Evolutionary conservation across 2,888 invertebrate genomes (phyloP), one percentile per base, ranked within the genome.

Genomic region (Campoletis raptor): DNA sequence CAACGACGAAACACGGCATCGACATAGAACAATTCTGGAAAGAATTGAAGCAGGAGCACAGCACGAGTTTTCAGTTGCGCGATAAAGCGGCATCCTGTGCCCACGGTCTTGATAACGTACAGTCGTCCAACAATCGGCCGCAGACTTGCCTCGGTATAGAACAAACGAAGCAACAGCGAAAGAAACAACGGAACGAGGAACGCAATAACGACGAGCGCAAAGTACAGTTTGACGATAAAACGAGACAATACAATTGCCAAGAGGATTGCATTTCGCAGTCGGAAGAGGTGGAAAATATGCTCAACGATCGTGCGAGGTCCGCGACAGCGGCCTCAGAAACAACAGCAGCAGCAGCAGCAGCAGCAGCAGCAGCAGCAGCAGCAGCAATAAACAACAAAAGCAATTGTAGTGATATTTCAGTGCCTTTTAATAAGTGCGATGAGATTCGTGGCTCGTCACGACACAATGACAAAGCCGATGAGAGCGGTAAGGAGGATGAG

Each of bases 71-170:
- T 37, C 96, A 97, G 90, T 95, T 96, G 24, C 94, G 96, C 1
- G 97, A 97, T 92, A 97, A 97, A 95, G 97, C 97, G 52, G 96
- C 96, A 36, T 97, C 97, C 30, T 97, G 96, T 93, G 97, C 97
- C 90, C 96, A 97, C 87, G 97, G 97, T 0, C 94, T 97, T 80
- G 96, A 97, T 94, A 95, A 96, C 82, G 95, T 96, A 0, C 96
- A 96, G 30, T 88, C 91, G 54, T 45, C 70, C 18, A 92, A 89
- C 85, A 81, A 93, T 36, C 95, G 97, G 10, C 97, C 97, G 6
- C 96, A 96, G 83, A 97, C 97, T 0, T 96, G 96, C 88, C 94
- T 96, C 54, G 96, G 96, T 1, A 95, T 96, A 81, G 94, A 95
- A 69, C 91, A 94, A 72, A 87, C 88, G 7, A 91, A 93, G 86